Evolutionary conservation across 2,113 vertebrate genomes (phyloP).

Genomic region (Spea bombifrons): DNA sequence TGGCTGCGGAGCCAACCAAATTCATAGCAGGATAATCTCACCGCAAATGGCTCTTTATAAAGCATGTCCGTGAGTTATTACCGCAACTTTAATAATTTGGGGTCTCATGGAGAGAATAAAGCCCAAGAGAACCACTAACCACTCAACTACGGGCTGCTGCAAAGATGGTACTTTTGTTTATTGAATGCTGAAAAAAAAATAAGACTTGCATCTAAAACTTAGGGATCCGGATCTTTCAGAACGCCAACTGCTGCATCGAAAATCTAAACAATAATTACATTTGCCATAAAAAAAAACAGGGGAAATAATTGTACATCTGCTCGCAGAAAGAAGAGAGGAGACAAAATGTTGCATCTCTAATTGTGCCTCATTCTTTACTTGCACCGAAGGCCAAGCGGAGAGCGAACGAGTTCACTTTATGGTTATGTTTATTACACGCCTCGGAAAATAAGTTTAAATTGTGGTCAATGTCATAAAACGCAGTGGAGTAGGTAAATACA

Average conservation of each 20-base stretch:
- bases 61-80: no score
- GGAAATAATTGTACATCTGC: conserved; percentile 37
- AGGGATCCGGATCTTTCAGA: not conserved
- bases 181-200: no score
- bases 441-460: conserved; percentile 35
- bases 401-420: conserved; percentile 13
- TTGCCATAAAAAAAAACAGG: conserved; percentile 28
- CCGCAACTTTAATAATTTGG: no score
- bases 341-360: not conserved
- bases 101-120: no score
- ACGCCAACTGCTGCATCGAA: conserved; percentile 8
- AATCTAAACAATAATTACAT: conserved; percentile 41
- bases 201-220: not conserved
- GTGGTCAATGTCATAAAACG: conserved; percentile 37
- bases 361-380: conserved; percentile 17
- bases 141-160: no score
- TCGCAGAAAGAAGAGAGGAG: not conserved
- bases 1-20: no score
- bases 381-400: conserved; percentile 10
- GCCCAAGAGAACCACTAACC: no score
- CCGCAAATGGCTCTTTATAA: no score
- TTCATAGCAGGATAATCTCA: no score
- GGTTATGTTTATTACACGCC: conserved; percentile 38
- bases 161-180: no score
- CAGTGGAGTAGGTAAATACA: conserved; percentile 34